Evolutionary conservation across 2,113 vertebrate species (phyloP), one percentile per base, ranked within the genome.

Genomic region (Crotalus tigris): DNA sequence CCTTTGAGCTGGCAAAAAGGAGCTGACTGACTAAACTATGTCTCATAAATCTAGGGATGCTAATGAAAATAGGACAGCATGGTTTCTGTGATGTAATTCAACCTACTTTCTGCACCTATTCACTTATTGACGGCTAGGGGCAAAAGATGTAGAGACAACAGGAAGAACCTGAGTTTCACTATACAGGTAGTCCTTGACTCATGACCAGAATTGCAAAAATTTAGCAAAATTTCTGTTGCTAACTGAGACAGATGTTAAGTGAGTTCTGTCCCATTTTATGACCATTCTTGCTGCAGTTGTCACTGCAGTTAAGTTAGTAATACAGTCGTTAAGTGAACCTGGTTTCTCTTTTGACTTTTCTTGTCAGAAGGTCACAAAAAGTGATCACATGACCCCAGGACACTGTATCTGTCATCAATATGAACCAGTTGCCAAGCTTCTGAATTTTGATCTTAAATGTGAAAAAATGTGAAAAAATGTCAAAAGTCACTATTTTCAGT

Each of bases 1-100:
- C 69, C 15, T 81, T 39, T 6, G 17, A 96, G 94, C 96, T 21
- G 95, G 96, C 90, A 58, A 64, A 57, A 96, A 95, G 94, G 96
- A 97, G 96, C 94, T 95, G 95, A 95, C 95, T 97, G 94, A 95
- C 94, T 97, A 95, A 96, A 96, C 96, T 95, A 94, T 93, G 94
- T 95, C 93, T 95, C 95, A 95, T 93, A 95, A 95, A 95, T 96
- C 95, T 75, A 0, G 93, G 96, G 96, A 87, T 95, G 94, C 92
- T 89, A 95, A 0, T 0, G 94, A 96, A 97, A 97, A 97, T 97
- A 97, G 96, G 96, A 95, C 97, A 97, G 94, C 94, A 91, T 75
- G 33, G 75, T 94, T 95, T 81, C 91, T 89, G 69, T 81, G 15
- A 39, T 81, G 69, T 81, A 81, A 81, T 81, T 81, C 69, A 39